Percentiles rank a stretch among this genome's conserved stretches.
Evolutionary conservation across 35 echinoderm and acorn worm species (phyloP).

Genomic region (Hemicentrotus pulcherrimus): DNA sequence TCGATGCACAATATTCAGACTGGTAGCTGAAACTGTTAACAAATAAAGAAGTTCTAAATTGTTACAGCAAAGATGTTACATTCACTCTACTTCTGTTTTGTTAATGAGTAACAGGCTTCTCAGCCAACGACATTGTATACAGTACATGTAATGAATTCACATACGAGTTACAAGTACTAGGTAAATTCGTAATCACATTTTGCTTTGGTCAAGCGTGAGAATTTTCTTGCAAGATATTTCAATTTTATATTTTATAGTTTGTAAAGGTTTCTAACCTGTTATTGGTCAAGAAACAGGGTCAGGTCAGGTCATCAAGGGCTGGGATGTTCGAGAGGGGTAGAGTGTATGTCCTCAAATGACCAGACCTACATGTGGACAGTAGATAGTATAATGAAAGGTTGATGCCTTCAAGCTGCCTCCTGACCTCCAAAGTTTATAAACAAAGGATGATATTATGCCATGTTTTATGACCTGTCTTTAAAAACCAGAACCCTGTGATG

Average conservation of each 20-base stretch:
- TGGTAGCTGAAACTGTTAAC: no score
- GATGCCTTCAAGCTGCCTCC: background rate
- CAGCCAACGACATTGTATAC: no score
- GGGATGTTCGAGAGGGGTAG: background rate
- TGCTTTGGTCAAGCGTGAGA: no score
- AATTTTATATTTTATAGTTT: background rate
- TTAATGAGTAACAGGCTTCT: no score
- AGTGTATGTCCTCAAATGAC: slow-evolving; percentile 17
- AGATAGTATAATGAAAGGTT: background rate
- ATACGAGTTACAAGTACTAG: no score
- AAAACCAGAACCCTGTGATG: background rate
- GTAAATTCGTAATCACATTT: no score
- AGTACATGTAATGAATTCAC: no score
- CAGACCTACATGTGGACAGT: background rate
- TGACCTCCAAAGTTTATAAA: slow-evolving; percentile 39
- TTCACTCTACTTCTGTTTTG: no score
- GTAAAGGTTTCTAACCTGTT: background rate
- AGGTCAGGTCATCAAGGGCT: slow-evolving; percentile 14
- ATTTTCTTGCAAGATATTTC: no score
- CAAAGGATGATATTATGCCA: slow-evolving; percentile 29
- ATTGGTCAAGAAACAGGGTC: slow-evolving; percentile 5
- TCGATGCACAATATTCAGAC: no score
- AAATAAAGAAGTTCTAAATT: no score
- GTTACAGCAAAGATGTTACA: no score
- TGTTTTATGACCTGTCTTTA: background rate